Evolutionary conservation across 2,797 vertebrate genomes (phyloP), one percentile per base, ranked within the genome.

Genomic region (Enteromius mattozi): DNA sequence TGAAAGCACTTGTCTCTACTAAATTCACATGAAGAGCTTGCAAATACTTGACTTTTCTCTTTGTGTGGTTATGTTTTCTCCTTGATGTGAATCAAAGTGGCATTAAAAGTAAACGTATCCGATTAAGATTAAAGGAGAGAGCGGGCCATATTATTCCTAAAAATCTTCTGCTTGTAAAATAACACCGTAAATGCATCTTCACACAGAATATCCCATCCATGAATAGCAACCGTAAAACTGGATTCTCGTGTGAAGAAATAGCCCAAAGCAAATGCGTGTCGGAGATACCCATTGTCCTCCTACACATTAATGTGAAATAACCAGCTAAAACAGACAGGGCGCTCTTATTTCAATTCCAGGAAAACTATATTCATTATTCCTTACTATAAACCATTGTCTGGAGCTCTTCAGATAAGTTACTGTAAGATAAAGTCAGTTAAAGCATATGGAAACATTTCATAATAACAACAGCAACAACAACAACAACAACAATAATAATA

Each of bases 21-120:
- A 95, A 95, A 96, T 94, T 95, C 93, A 94, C 94, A 94, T 94
- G 94, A 95, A 95, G 94, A 95, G 94, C 94, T 93, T 93, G 91
- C 92, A 94, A 95, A 95, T 95, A 95, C 94, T 96, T 96, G 95
- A 96, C 94, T 95, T 96, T 93, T 93, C 93, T 95, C 93, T 93
- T 94, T 93, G 93, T 94, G 92, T 94, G 92, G 94, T 94, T 95
- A 94, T 95, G 92, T 93, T 95, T 95, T 94, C 92, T 66, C 30
- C 94, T 95, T 95, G 94, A 94, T 93, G 91, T 91, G 91, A 92
- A 94, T 94, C 93, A 94, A 95, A 95, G 94, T 93, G 92, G 93
- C 92, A 95, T 95, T 96, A 94, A 94, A 94, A 93, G 90, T 91
- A 92, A 94, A 95, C 95, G 90, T 92, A 91, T 92, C 92, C 91